Conservation (phyloP, 2,888 invertebrate genomes). For the Orthonychiurus folsomi region DNA sequence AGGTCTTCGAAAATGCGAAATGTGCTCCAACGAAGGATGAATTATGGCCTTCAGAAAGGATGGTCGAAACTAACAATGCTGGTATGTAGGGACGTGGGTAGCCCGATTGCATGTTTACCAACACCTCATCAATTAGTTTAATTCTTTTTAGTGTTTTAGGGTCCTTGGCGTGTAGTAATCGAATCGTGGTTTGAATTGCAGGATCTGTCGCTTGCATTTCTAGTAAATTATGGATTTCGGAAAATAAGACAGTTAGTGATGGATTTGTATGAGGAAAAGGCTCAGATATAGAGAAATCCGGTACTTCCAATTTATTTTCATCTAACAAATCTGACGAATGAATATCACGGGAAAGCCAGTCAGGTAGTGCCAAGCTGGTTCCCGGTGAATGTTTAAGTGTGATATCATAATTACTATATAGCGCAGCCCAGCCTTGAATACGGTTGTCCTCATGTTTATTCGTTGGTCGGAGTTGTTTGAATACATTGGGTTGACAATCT, state of each 20-base stretch:
- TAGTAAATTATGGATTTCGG: background rate
- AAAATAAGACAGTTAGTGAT: background rate
- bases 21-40: background rate
- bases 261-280: background rate
- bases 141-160: background rate
- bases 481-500: background rate
- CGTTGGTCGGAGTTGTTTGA: background rate
- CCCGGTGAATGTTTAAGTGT: background rate
- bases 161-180: too few relatives aligned
- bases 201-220: background rate
- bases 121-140: background rate
- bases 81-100: background rate
- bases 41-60: background rate
- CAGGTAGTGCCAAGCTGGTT: background rate
- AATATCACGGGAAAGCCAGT: background rate
- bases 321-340: background rate
- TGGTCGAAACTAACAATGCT: background rate
- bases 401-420: background rate
- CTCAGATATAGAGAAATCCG: background rate
- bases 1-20: background rate
- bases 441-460: background rate
- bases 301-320: background rate
- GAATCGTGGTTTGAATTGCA: background rate
- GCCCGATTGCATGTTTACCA: background rate
- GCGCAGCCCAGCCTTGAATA: background rate